phyloP scores from a whole-genome alignment of 2,113 vertebrate genomes.

The Muntiacus muntjak region DNA sequence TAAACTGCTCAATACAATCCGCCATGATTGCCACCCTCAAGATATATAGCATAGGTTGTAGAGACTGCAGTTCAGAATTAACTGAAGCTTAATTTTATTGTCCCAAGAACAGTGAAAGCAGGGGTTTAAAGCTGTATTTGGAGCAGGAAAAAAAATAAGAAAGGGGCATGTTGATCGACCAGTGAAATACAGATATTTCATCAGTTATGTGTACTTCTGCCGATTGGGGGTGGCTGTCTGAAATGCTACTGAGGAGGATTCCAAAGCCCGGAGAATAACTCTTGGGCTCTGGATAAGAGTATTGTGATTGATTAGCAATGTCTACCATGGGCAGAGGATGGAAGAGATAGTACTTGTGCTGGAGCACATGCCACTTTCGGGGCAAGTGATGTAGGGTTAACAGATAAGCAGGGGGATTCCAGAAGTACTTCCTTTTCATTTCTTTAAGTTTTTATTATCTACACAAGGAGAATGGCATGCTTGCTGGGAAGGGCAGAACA shows the following conservation, averaged over 20 bases:
- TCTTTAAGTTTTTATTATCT: neutral
- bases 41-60: neutral
- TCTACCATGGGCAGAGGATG: neutral
- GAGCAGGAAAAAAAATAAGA: neutral
- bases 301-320: neutral
- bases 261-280: neutral
- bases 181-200: conserved; percentile 17
- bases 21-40: neutral
- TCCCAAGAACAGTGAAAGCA: neutral
- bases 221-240: neutral
- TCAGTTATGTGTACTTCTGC: neutral
- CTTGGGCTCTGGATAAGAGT: neutral
- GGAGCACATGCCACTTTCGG: neutral
- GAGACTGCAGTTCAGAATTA: conserved; percentile 8
- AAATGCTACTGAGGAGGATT: neutral
- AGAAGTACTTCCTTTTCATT: neutral
- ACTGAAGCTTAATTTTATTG: conserved; percentile 25
- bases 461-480: neutral
- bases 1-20: conserved; percentile 23
- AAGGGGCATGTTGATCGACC: neutral
- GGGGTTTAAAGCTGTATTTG: neutral
- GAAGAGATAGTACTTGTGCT: neutral
- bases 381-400: neutral
- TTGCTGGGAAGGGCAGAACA: neutral
- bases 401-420: neutral